A percentile compares a stretch with the other conserved stretches of the same genome.
These are phyloP conservation scores for Pantelozetes paolii DNA, from an alignment of 2,888 invertebrate species.

Conservation along the genomic window DNA sequence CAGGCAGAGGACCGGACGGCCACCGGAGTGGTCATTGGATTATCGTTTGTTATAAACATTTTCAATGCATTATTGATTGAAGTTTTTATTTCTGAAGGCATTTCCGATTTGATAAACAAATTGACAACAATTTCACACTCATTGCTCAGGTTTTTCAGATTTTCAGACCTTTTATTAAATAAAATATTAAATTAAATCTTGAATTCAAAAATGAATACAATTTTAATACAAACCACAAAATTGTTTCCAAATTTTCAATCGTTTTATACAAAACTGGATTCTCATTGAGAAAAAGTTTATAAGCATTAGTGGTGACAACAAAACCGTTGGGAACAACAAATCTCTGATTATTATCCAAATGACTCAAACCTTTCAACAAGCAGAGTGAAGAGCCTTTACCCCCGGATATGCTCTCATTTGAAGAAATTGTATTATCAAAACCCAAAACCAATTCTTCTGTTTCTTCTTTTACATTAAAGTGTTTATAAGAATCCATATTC, in stretches of 20 bases:
- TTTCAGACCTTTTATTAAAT: not conserved
- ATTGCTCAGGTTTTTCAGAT: not conserved
- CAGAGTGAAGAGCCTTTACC: slow-evolving; percentile 41
- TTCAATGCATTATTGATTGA: too few relatives aligned
- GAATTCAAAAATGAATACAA: not conserved
- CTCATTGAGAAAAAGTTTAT: slow-evolving; percentile 17
- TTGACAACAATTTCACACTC: not conserved
- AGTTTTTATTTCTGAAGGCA: too few relatives aligned
- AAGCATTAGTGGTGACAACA: slow-evolving; percentile 41
- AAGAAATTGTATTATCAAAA: not conserved
- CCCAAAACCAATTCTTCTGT: slow-evolving; percentile 19
- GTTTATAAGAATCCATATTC: not conserved
- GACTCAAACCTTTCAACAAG: slow-evolving; percentile 5
- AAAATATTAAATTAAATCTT: not conserved
- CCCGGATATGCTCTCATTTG: slow-evolving; percentile 41
- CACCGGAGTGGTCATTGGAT: not conserved
- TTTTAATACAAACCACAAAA: slow-evolving; percentile 5
- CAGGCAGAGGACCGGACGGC: slow-evolving; percentile 54
- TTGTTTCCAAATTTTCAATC: slow-evolving; percentile 12
- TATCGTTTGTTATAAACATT: too few relatives aligned
- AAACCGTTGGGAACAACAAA: slow-evolving; percentile 40
- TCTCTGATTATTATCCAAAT: not conserved
- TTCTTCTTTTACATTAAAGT: not conserved
- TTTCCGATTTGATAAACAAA: not conserved
- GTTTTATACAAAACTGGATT: slow-evolving; percentile 23